Evolutionary conservation across 2,888 invertebrate genomes (phyloP).

Genomic region (Mallateleia sp.): DNA sequence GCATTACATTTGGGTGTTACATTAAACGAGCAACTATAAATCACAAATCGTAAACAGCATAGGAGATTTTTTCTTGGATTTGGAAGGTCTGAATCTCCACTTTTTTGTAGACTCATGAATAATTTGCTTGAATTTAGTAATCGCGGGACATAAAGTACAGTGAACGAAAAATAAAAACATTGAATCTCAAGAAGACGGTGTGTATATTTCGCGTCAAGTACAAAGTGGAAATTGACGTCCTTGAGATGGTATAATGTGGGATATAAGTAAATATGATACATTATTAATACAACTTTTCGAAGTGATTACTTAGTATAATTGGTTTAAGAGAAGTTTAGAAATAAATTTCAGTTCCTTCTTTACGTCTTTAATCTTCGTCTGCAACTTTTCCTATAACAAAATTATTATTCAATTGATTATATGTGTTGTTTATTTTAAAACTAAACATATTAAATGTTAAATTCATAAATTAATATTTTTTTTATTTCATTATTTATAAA

Average conservation of each 20-base stretch:
- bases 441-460: too few species aligned
- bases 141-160: not conserved
- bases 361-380: too few species aligned
- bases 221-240: conserved; percentile 18
- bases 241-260: conserved; percentile 51
- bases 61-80: conserved; percentile 7
- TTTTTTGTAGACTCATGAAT: conserved; percentile 7
- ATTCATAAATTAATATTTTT: too few species aligned
- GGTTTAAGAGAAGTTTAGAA: too few species aligned
- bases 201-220: not conserved
- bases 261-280: too few species aligned
- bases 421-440: too few species aligned
- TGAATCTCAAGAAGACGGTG: conserved; percentile 26
- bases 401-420: too few species aligned
- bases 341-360: too few species aligned
- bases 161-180: conserved; percentile 4
- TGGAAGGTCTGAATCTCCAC: not conserved
- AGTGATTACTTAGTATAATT: too few species aligned
- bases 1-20: conserved; percentile 22
- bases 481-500: too few species aligned
- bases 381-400: too few species aligned
- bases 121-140: conserved; percentile 2
- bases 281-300: too few species aligned
- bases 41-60: conserved; percentile 14
- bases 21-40: conserved; percentile 29